Percentiles rank a stretch among this genome's conserved stretches.
Conservation (phyloP, 1,140 invertebrate genomes). For the Papilio xuthus region DNA sequence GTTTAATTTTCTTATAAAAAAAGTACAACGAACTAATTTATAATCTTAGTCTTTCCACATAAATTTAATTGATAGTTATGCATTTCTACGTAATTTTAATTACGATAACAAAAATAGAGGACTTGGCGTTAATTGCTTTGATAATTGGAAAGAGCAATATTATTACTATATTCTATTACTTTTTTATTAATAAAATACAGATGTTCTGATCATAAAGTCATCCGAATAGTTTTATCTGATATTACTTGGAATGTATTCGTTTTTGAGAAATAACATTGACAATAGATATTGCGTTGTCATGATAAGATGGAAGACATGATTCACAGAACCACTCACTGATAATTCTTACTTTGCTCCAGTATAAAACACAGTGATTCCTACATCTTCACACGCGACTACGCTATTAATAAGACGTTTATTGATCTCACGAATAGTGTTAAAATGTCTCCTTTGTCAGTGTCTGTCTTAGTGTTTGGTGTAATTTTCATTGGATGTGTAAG, state of each 20-base stretch:
- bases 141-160: background rate
- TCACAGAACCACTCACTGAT: conserved; percentile 1
- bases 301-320: conserved; percentile 20
- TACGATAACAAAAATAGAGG: background rate
- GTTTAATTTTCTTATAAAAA: background rate
- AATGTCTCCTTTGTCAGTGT: conserved; percentile 19
- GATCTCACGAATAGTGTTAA: background rate
- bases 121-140: background rate
- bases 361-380: conserved; percentile 5
- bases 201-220: background rate
- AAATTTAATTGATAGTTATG: too few species aligned
- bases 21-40: background rate
- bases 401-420: background rate
- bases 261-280: background rate
- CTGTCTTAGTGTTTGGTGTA: background rate
- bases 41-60: background rate
- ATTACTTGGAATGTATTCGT: background rate
- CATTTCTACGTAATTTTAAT: background rate
- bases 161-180: background rate
- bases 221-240: background rate
- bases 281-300: conserved; percentile 18
- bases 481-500: background rate
- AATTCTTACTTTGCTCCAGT: conserved; percentile 1
- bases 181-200: background rate
- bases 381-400: background rate